Percentiles rank a stretch among this genome's conserved stretches.
Conservation (phyloP, 2,888 invertebrate species). For the Choreutis nemorana region DNA sequence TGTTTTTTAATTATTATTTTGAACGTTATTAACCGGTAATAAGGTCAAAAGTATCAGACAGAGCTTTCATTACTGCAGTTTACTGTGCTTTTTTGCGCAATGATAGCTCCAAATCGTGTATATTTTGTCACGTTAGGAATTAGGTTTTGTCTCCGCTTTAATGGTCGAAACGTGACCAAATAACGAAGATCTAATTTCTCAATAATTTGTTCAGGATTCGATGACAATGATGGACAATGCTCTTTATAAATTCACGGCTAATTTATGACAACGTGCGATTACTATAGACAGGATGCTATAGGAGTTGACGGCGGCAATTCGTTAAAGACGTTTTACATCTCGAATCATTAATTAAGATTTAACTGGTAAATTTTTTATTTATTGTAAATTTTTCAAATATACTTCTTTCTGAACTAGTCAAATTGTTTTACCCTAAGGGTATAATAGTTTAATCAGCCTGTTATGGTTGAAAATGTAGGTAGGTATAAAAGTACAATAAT, state of each 20-base stretch:
- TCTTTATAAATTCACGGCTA: constrained; percentile 34
- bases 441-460: too few species aligned
- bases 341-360: constrained; percentile 16
- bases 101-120: constrained; percentile 57
- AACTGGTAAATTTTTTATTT: constrained; percentile 20
- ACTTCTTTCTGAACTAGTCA: too few species aligned
- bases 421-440: too few species aligned
- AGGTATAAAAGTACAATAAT: too few species aligned
- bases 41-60: constrained; percentile 13
- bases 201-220: constrained; percentile 47
- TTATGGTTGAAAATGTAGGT: too few species aligned
- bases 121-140: constrained; percentile 55
- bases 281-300: constrained; percentile 12
- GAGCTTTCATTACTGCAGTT: constrained; percentile 13
- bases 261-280: constrained; percentile 34
- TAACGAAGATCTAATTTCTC: constrained; percentile 47
- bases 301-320: constrained; percentile 15
- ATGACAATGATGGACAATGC: constrained; percentile 47
- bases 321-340: constrained; percentile 17
- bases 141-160: constrained; percentile 60
- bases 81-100: constrained; percentile 54
- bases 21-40: constrained; percentile 10
- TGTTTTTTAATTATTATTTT: constrained; percentile 12
- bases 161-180: constrained; percentile 60
- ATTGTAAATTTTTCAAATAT: too few species aligned